Base-by-base conservation (phyloP, 30 jellyfish, hydroid and myxozoan genomes). In the Calvadosia cruxmelitensis region DNA sequence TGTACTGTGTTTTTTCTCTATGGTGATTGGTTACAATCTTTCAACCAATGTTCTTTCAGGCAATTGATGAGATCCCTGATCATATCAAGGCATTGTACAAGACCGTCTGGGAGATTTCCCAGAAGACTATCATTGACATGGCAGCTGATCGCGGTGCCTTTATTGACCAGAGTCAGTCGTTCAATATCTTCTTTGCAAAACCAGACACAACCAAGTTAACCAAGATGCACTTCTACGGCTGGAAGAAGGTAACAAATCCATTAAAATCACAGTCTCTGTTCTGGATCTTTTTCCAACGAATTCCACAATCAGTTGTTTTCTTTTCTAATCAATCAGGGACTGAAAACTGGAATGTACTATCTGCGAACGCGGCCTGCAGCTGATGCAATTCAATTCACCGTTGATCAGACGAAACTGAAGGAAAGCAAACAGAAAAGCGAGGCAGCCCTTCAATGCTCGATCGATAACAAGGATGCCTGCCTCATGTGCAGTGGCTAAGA, bases 71-170 rank as follows among this genome's bases (percentile, higher is more conserved):
- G 27, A 92, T 92, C 29, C 99, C 99, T 29, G 78, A 57, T n/a
- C 74, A 84, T 57, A 73, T 92, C 68, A 92, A 84, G 53, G 73
- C 30, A 16, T 63, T 92, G 53, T 92, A 92, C 88, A 92, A 84
- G 67, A 92, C 99, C 2, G 93, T 94, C 28, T 92, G 99, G 99
- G 99, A 92, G 62, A 78, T 92, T 34, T 78, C 93, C 69, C 94
- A 78, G 71, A 92, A 92, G 63, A 52, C 93, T 3, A 20, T 84
- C 48, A 84, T 92, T 64, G 86, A 92, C 77, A 75, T 83, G 93
- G 95, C 96, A 1, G 99, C 99, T 2, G 99, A 92, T 52, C 79
- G 99, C 16, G 99, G 95, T 72, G 96, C 99, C 7, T 92, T 83
- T 73, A 92, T 92, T 34, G 99, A 92, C 35, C 99, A 92, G 57